A percentile compares a stretch with the other conserved stretches of the same genome.
phyloP scores from a whole-genome alignment of 2,888 invertebrate species.

The Zhengitettix transpicula region DNA sequence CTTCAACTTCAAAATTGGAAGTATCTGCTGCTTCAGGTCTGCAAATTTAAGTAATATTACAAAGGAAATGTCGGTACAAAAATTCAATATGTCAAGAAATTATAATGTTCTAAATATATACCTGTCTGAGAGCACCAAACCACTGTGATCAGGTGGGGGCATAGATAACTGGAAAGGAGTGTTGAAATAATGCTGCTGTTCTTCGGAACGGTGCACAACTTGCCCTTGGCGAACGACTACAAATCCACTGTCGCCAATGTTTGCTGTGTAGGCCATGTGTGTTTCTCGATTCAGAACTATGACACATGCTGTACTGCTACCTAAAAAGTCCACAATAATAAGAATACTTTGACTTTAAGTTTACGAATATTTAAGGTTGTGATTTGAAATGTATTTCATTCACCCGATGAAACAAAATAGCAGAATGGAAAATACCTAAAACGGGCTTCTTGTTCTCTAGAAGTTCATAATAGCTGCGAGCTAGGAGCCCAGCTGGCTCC shows the following conservation, averaged over 20 bases:
- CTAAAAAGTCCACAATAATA: constrained; percentile 30
- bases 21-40: constrained; percentile 86
- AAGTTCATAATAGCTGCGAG: constrained; percentile 81
- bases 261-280: constrained; percentile 83
- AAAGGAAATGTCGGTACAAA: background rate
- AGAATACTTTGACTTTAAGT: too few relatives aligned
- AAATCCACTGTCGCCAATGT: constrained; percentile 98
- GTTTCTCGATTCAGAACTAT: constrained; percentile 83
- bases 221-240: constrained; percentile 76
- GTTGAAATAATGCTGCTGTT: constrained; percentile 98
- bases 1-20: constrained; percentile 71
- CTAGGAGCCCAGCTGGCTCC: constrained; percentile 76
- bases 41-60: constrained; percentile 12
- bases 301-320: constrained; percentile 96
- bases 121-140: constrained; percentile 80
- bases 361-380: background rate
- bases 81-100: background rate
- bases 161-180: constrained; percentile 94
- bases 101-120: constrained; percentile 18
- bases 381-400: background rate
- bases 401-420: too few relatives aligned
- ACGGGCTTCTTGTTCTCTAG: constrained; percentile 83
- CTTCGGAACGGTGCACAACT: constrained; percentile 82
- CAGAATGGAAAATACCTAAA: constrained; percentile 41
- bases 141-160: constrained; percentile 78